These are phyloP conservation scores for Planiliza haematocheilus DNA, from an alignment of 2,113 vertebrate species.

Conservation along the genomic window DNA sequence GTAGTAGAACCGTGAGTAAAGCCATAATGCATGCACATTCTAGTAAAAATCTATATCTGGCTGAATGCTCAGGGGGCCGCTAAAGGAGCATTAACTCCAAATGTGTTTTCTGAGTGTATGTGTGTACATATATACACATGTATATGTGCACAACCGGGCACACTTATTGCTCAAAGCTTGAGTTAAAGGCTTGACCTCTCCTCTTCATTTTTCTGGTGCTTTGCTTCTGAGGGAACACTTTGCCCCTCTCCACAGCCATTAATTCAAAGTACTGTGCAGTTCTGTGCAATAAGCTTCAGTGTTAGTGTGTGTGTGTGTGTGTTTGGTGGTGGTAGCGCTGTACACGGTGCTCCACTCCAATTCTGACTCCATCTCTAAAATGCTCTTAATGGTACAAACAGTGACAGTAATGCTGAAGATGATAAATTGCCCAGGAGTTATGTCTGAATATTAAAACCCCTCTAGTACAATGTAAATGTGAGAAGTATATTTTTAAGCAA, in stretches of 20 bases:
- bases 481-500: not conserved
- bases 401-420: constrained; percentile 26
- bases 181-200: constrained; percentile 48
- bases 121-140: constrained; percentile 28
- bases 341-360: constrained; percentile 27
- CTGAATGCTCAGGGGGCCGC: constrained; percentile 24
- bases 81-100: constrained; percentile 21
- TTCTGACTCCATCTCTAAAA: constrained; percentile 31
- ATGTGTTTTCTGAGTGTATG: constrained; percentile 18
- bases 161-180: constrained; percentile 42
- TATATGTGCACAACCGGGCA: constrained; percentile 27
- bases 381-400: constrained; percentile 24
- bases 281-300: constrained; percentile 6
- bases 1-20: constrained; percentile 25
- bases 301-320: not conserved
- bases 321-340: not conserved
- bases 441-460: not conserved
- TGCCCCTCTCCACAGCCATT: constrained; percentile 50
- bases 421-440: not conserved
- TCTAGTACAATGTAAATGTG: too few species aligned
- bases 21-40: constrained; percentile 21
- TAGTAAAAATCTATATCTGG: constrained; percentile 16
- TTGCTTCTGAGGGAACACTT: constrained; percentile 50
- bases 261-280: constrained; percentile 43
- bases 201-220: constrained; percentile 34